Percentiles rank a stretch among this genome's conserved stretches.
These are phyloP conservation scores for Troides aeacus DNA, from an alignment of 2,888 invertebrate genomes.

Conservation along the genomic window DNA sequence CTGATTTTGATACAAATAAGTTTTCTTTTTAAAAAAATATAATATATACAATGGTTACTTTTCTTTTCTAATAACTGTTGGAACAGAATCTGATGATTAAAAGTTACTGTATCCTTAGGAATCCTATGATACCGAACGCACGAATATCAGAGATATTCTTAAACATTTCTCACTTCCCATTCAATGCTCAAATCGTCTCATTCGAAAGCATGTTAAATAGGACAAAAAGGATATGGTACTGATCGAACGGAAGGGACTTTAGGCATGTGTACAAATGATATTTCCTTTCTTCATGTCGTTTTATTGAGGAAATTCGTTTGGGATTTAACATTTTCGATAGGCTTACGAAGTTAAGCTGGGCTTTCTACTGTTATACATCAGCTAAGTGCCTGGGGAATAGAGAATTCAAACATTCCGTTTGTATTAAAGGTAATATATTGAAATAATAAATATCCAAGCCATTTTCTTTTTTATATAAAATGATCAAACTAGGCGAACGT, in stretches of 20 bases:
- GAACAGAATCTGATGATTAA: too few relatives aligned
- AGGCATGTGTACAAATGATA: constrained; percentile 57
- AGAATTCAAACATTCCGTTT: constrained; percentile 6
- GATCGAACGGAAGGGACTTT: constrained; percentile 33
- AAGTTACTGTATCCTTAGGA: too few relatives aligned
- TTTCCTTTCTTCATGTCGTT: constrained; percentile 43
- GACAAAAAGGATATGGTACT: constrained; percentile 7
- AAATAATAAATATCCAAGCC: background rate
- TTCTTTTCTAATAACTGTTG: too few relatives aligned
- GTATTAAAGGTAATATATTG: constrained; percentile 1
- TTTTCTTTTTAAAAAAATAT: too few relatives aligned
- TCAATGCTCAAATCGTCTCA: background rate
- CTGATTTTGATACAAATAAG: too few relatives aligned
- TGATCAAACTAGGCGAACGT: too few relatives aligned
- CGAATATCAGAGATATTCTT: background rate
- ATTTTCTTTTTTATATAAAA: too few relatives aligned
- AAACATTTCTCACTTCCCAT: background rate
- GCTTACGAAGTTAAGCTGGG: constrained; percentile 14
- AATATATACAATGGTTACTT: too few relatives aligned
- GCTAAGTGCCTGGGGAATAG: constrained; percentile 4
- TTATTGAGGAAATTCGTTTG: constrained; percentile 33
- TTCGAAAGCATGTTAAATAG: background rate
- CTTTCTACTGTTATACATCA: background rate
- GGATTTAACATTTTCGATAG: constrained; percentile 6
- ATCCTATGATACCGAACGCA: too few relatives aligned